A percentile compares a stretch with the other conserved stretches of the same genome.
Evolutionary conservation across 2,888 invertebrate genomes (phyloP).

Genomic region (Hermaeophaga mercurialis): DNA sequence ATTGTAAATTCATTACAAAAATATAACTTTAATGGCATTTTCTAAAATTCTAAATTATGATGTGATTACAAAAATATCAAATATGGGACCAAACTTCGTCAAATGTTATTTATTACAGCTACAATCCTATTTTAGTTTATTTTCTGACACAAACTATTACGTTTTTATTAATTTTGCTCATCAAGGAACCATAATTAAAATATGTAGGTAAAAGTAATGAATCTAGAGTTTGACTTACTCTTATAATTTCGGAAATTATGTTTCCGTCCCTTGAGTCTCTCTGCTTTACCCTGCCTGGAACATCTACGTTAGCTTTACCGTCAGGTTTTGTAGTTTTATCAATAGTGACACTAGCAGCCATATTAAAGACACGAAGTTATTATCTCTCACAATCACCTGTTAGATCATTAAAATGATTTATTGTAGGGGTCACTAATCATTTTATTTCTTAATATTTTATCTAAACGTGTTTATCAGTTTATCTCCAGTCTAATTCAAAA

Average conservation of each 20-base stretch:
- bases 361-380: neutral
- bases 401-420: slow-evolving; percentile 5
- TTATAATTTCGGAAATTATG: slow-evolving; percentile 25
- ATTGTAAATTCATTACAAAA: no score
- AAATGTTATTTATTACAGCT: no score
- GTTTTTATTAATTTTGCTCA: no score
- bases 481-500: neutral
- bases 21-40: no score
- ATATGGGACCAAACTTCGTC: no score
- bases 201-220: no score
- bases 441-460: neutral
- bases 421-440: neutral
- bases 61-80: no score
- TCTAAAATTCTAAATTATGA: no score
- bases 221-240: slow-evolving; percentile 28
- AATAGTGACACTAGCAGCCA: neutral
- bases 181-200: no score
- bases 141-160: no score
- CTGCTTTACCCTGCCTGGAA: neutral
- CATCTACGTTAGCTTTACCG: neutral
- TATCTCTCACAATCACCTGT: neutral
- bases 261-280: slow-evolving; percentile 25
- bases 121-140: no score
- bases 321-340: neutral
- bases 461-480: neutral